A percentile compares a stretch with the other conserved stretches of the same genome.
phyloP scores from a whole-genome alignment of 23 tunicate species.

The Halocynthia roretzi region DNA sequence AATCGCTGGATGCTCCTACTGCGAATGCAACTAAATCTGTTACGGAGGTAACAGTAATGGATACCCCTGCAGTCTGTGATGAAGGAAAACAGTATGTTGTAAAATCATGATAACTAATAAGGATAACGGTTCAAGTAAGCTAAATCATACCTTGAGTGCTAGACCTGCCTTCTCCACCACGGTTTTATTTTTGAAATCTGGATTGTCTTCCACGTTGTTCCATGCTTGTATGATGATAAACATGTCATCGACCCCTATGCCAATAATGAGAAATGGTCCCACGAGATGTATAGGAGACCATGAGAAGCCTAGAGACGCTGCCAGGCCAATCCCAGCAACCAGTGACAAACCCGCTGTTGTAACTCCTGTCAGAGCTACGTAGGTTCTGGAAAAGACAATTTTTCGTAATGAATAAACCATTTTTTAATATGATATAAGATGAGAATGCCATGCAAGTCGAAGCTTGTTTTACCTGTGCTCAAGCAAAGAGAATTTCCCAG shows the following conservation, averaged over 20 bases:
- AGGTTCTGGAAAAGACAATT: conserved; percentile 1
- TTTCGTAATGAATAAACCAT: background rate
- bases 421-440: background rate
- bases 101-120: background rate
- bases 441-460: background rate
- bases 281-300: conserved; percentile 14
- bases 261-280: conserved; percentile 19
- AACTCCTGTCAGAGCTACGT: conserved; percentile 6
- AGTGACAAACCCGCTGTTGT: conserved; percentile 3
- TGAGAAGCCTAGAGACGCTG: conserved; percentile 8
- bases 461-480: conserved; percentile 26
- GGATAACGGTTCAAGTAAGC: background rate
- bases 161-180: conserved; percentile 10
- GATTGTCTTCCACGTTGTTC: conserved; percentile 5
- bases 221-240: conserved; percentile 13
- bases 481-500: conserved; percentile 27
- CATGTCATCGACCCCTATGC: conserved; percentile 29
- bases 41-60: conserved; percentile 32
- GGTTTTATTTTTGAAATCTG: background rate
- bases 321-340: background rate
- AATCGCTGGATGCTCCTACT: conserved; percentile 17
- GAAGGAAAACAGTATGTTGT: background rate
- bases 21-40: conserved; percentile 35
- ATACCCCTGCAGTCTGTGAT: conserved; percentile 24
- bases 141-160: background rate